A percentile compares a stretch with the other conserved stretches of the same genome.
These are phyloP conservation scores for Bruchidius siliquastri DNA, from an alignment of 2,888 invertebrate genomes.

Conservation along the genomic window DNA sequence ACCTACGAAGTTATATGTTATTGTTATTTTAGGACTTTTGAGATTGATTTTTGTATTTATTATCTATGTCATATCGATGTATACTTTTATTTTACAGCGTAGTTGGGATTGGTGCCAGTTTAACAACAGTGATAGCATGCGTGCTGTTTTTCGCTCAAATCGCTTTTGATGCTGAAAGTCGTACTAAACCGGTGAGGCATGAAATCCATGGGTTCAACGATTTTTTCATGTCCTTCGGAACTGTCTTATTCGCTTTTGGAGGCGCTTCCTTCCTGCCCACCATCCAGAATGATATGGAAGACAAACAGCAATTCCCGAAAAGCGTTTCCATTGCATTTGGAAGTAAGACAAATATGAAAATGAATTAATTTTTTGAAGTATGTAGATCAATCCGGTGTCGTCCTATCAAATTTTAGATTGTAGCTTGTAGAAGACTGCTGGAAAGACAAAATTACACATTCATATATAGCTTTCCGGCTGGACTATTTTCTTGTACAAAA, in stretches of 20 bases:
- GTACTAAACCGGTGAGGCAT: constrained; percentile 48
- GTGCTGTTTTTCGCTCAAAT: constrained; percentile 60
- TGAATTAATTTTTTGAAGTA: background rate
- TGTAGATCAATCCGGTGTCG: too few species aligned
- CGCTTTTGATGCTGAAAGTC: constrained; percentile 49
- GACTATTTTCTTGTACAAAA: too few species aligned
- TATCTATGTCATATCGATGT: too few species aligned
- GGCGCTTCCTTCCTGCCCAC: constrained; percentile 74
- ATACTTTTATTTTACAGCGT: constrained; percentile 46
- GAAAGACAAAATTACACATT: too few species aligned
- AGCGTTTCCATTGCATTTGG: constrained; percentile 59
- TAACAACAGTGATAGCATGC: constrained; percentile 59
- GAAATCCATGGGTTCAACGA: constrained; percentile 55
- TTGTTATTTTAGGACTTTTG: too few species aligned
- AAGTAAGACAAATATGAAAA: constrained; percentile 43
- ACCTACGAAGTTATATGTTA: too few species aligned
- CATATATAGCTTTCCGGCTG: too few species aligned
- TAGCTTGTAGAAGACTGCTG: too few species aligned
- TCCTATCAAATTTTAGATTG: too few species aligned
- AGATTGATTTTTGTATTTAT: too few species aligned
- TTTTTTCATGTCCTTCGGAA: constrained; percentile 67
- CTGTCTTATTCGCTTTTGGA: constrained; percentile 67
- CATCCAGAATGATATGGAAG: constrained; percentile 72
- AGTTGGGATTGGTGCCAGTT: constrained; percentile 60
- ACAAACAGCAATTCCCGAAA: constrained; percentile 60